These are phyloP conservation scores for Probaryconus sp. DNA, from an alignment of 1,140 invertebrate genomes.

Conservation along the genomic window DNA sequence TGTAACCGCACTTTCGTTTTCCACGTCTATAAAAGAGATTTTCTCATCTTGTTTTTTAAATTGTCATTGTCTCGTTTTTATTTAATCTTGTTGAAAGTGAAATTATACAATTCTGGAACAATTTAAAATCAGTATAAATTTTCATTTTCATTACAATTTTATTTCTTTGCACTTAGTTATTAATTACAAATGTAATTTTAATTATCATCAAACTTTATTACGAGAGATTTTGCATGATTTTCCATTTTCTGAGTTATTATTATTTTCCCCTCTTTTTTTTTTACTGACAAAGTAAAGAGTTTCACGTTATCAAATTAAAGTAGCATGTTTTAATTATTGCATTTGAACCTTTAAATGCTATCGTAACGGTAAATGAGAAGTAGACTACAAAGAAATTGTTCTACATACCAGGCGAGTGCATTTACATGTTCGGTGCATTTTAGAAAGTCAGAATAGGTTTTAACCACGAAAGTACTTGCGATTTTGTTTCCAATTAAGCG, in stretches of 20 bases:
- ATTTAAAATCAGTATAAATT: too few species aligned
- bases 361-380: slow-evolving; percentile 4
- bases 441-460: slow-evolving; percentile 10
- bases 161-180: slow-evolving; percentile 2
- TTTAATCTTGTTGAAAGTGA: too few species aligned
- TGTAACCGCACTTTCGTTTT: too few species aligned
- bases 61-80: too few species aligned
- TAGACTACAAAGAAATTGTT: slow-evolving; percentile 19
- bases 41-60: too few species aligned
- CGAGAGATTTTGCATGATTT: too few species aligned
- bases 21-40: too few species aligned
- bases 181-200: background rate
- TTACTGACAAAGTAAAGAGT: too few species aligned
- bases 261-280: too few species aligned
- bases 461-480: slow-evolving; percentile 13
- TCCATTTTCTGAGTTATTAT: too few species aligned
- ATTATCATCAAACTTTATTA: slow-evolving; percentile 2
- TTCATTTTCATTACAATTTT: too few species aligned
- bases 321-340: slow-evolving; percentile 7
- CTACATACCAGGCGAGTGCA: background rate
- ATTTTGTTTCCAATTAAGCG: slow-evolving; percentile 20
- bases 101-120: too few species aligned
- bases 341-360: slow-evolving; percentile 9
- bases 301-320: slow-evolving; percentile 1
- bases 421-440: slow-evolving; percentile 20